Base-by-base conservation (phyloP, 1,140 invertebrate genomes). In the Rhopalosiphum padi region DNA sequence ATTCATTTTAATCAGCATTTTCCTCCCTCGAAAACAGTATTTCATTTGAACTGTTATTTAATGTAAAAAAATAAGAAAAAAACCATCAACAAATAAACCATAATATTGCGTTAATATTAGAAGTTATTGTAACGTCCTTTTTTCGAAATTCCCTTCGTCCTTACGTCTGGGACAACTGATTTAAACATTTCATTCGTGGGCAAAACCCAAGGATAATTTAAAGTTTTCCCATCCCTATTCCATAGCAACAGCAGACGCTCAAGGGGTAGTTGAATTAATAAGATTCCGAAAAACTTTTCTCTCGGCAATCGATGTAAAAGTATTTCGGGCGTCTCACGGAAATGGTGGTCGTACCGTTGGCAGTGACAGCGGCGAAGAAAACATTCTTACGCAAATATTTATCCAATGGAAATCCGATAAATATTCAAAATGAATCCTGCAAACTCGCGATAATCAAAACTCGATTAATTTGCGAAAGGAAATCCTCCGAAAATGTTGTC, bases 301-400 rank as follows among this genome's bases (percentile, higher is more conserved):
- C 48, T 83, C 48, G 35, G 22, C 82, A 83, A 93, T 93, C 48
- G 91, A 93, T 85, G 91, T 83, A 51, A 85, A 93, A 93, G 46
- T 86, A 93, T 85, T 86, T 53, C 82, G 15, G 48, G 41, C 82
- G 48, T 85, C 23, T 22, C 30, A 85, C 82, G 35, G 48, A 83
- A 93, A 93, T 23, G 82, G 35, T 30, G 48, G 87, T 60, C 25
- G 37, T 60, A 41, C 87, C 35, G 53, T 43, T 22, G 37, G n/a
- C 25, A 83, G 77, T 41, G 22, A 23, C 21, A 37, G 43, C n/a
- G 90, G 22, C 22, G 82, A 22, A 37, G 35, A 55, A 85, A 93
- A 93, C 91, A 85, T 93, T 86, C 60, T 86, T 55, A 85, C 68
- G 91, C 48, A 93, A 93, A 93, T 93, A 93, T 93, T 93, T 93